These are phyloP conservation scores for Sinotaia quadrata DNA, from an alignment of 2,888 invertebrate species.

Conservation along the genomic window DNA sequence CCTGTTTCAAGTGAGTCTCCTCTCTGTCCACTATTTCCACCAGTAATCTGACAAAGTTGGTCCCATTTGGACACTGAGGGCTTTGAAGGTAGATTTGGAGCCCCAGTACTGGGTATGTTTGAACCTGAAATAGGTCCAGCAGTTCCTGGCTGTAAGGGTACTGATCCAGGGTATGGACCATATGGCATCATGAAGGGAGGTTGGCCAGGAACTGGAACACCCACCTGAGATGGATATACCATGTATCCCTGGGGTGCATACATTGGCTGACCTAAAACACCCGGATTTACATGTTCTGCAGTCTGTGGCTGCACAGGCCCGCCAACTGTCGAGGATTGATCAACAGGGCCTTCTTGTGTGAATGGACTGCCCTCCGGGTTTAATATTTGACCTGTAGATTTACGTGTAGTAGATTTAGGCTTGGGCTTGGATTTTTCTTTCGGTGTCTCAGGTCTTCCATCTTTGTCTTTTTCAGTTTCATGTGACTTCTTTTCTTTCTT, in stretches of 20 bases:
- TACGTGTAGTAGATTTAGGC: slow-evolving; percentile 53
- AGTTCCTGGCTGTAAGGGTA: slow-evolving; percentile 10
- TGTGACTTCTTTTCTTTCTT: background rate
- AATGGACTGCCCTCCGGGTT: background rate
- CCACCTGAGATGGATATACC: slow-evolving; percentile 26
- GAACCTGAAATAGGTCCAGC: slow-evolving; percentile 30
- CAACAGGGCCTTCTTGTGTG: background rate
- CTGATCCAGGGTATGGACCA: slow-evolving; percentile 19
- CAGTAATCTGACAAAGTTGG: slow-evolving; percentile 56
- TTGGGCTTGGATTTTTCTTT: slow-evolving; percentile 25
- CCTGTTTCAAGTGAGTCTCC: slow-evolving; percentile 47
- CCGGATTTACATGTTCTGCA: background rate
- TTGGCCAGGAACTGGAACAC: slow-evolving; percentile 28
- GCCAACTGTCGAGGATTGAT: slow-evolving; percentile 11
- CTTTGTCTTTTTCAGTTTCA: slow-evolving; percentile 6
- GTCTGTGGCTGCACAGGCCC: background rate
- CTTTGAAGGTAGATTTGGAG: slow-evolving; percentile 32
- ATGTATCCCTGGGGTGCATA: slow-evolving; percentile 15
- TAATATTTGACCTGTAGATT: slow-evolving; percentile 33
- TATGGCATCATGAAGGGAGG: slow-evolving; percentile 30
- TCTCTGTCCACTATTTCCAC: slow-evolving; percentile 34
- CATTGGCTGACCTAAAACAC: background rate
- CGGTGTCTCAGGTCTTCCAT: background rate
- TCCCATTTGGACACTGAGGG: slow-evolving; percentile 61
- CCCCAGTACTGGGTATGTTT: slow-evolving; percentile 43